Evolutionary conservation across 2,888 invertebrate species (phyloP), one percentile per base, ranked within the genome.

Genomic region (Brachyptera risi): DNA sequence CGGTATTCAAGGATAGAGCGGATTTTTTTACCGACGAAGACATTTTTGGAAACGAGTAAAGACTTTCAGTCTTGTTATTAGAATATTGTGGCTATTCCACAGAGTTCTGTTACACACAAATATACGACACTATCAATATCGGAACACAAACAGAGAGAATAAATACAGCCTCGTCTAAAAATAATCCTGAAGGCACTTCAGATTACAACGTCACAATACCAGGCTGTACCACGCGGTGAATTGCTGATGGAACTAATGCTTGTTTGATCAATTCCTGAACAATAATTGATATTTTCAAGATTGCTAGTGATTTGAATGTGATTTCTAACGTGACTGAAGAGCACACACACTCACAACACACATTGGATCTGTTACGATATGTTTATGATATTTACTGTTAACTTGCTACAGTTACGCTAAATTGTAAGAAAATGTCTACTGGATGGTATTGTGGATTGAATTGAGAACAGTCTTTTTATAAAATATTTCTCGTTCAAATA

Each of bases 1-100:
- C 42, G n/a, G n/a, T n/a, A n/a, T 42, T 35, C 31, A 9, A 56
- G 44, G 26, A 23, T 40, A 15, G 40, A 11, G 17, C 50, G 17
- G 31, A 58, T 50, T 17, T 40, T 56, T 21, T 37, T 44, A 35
- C 24, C 13, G 47, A 38, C 31, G 24, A 27, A 19, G 58, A 61
- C 61, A 38, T 47, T 61, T 37, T 57, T 56, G 37, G 61, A 58
- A 17, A 60, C 60, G 4, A 63, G 7, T n/a, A 57, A 15, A 9
- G 63, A 63, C 56, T 60, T 63, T 7, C 60, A n/a, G n/a, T n/a
- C n/a, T n/a, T n/a, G n/a, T n/a, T n/a, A n/a, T n/a, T n/a, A n/a
- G n/a, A n/a, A n/a, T n/a, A n/a, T n/a, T n/a, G n/a, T n/a, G n/a
- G n/a, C n/a, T n/a, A n/a, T n/a, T n/a, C n/a, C n/a, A n/a, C n/a